Percentiles rank a stretch among this genome's conserved stretches.
phyloP scores from a whole-genome alignment of 2,888 invertebrate genomes.

The Auanema sp. region DNA sequence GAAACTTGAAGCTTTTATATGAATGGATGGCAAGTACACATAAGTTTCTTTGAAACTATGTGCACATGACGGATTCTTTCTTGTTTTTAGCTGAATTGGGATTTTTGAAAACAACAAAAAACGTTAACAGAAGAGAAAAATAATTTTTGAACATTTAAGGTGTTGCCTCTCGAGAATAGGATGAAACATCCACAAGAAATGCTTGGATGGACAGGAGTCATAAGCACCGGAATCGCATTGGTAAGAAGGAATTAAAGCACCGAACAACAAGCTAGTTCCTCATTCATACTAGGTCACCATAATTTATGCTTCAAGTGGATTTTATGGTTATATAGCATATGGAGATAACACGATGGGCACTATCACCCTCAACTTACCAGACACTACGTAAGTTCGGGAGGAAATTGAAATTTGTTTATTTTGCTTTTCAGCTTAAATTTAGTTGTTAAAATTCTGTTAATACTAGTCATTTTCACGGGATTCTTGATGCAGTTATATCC shows the following conservation, averaged over 20 bases:
- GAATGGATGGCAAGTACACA: too few relatives aligned
- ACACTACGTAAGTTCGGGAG: conserved; percentile 45
- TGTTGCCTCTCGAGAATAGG: conserved; percentile 88
- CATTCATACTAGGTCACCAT: conserved; percentile 72
- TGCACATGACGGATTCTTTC: too few relatives aligned
- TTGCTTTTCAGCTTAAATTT: conserved; percentile 48
- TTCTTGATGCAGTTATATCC: conserved; percentile 86
- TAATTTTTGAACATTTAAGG: conserved; percentile 69
- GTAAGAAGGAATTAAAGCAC: background rate
- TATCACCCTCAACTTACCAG: conserved; percentile 82
- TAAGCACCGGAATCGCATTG: conserved; percentile 15
- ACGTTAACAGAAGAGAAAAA: background rate
- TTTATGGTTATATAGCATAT: conserved; percentile 87
- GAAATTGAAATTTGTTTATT: background rate
- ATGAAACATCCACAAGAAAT: conserved; percentile 86
- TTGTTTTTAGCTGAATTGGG: too few relatives aligned
- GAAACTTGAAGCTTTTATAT: too few relatives aligned
- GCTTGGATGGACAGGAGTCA: conserved; percentile 70
- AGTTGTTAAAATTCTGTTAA: conserved; percentile 49
- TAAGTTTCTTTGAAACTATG: too few relatives aligned
- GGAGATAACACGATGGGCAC: conserved; percentile 80
- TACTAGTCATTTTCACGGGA: conserved; percentile 56
- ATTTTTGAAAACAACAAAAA: background rate
- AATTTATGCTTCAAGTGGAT: conserved; percentile 80
- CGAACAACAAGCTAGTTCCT: too few relatives aligned